Evolutionary conservation across 2,888 invertebrate species (phyloP).

Genomic region (Dynastes grantii): DNA sequence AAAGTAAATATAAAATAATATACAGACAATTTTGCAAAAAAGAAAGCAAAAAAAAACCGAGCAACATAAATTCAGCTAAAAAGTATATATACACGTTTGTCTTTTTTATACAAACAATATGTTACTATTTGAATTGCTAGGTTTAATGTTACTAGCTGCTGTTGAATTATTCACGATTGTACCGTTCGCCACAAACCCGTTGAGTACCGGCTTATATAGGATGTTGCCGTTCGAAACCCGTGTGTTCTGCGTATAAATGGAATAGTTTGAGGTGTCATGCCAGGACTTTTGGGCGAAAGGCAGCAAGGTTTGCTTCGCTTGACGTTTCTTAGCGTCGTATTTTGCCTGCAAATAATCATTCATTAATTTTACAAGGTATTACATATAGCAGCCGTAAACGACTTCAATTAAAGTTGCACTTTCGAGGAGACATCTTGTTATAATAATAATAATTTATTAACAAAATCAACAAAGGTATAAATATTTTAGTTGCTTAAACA

Average conservation of each 20-base stretch:
- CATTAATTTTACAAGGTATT: too few relatives aligned
- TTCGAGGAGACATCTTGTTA: too few relatives aligned
- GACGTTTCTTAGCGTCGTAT: constrained; percentile 76
- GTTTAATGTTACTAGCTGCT: constrained; percentile 62
- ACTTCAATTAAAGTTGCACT: too few relatives aligned
- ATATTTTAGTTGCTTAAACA: too few relatives aligned
- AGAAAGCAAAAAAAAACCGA: background rate
- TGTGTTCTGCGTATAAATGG: constrained; percentile 30
- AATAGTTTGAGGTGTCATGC: constrained; percentile 62
- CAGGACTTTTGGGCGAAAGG: constrained; percentile 72
- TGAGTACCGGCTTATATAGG: constrained; percentile 50
- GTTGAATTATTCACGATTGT: constrained; percentile 59
- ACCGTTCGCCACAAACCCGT: constrained; percentile 61
- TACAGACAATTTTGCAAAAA: constrained; percentile 11
- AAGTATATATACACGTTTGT: constrained; percentile 26
- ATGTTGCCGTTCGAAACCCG: constrained; percentile 35
- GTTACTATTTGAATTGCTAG: constrained; percentile 63
- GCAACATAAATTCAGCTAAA: constrained; percentile 32
- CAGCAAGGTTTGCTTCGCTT: constrained; percentile 72
- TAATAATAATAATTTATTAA: too few relatives aligned
- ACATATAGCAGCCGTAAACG: too few relatives aligned
- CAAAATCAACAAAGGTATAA: too few relatives aligned
- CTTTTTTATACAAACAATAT: constrained; percentile 62
- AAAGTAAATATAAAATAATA: constrained; percentile 49
- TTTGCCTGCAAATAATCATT: constrained; percentile 74